A percentile compares a stretch with the other conserved stretches of the same genome.
Evolutionary conservation across 2,113 vertebrate genomes (phyloP).

Genomic region (Bombycilla garrulus): DNA sequence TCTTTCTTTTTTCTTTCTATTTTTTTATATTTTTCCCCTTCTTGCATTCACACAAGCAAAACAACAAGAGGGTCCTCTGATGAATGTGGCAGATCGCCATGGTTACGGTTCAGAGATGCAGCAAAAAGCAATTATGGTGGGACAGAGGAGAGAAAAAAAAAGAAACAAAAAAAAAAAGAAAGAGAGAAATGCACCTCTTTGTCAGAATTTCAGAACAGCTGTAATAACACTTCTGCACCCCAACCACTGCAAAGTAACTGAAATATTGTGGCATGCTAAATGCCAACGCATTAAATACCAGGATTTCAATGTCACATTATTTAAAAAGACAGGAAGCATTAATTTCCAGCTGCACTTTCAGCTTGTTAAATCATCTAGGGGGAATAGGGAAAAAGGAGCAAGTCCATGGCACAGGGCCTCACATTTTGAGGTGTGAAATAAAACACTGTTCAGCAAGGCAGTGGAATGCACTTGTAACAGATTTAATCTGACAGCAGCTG

Average conservation of each 20-base stretch:
- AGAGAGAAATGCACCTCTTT: conserved; percentile 82
- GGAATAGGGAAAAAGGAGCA: conserved; percentile 54
- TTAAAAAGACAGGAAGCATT: conserved; percentile 81
- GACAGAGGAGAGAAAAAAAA: conserved; percentile 46
- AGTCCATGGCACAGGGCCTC: conserved; percentile 53
- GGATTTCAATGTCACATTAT: conserved; percentile 80
- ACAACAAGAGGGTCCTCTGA: conserved; percentile 85
- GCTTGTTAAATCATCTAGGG: conserved; percentile 67
- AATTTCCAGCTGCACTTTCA: conserved; percentile 77
- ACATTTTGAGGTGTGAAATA: conserved; percentile 60
- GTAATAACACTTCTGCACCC: conserved; percentile 82
- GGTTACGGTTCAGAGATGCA: conserved; percentile 84
- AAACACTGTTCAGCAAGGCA: conserved; percentile 45
- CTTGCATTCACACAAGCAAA: conserved; percentile 75
- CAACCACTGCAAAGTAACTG: conserved; percentile 81
- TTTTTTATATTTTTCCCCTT: neutral
- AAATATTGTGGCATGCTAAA: conserved; percentile 82
- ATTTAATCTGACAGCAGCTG: conserved; percentile 68
- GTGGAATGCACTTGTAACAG: conserved; percentile 48
- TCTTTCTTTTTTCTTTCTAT: neutral
- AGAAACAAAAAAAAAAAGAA: neutral
- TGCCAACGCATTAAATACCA: conserved; percentile 74
- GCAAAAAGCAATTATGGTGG: conserved; percentile 86
- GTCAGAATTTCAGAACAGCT: conserved; percentile 88
- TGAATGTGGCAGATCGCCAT: conserved; percentile 82